A percentile compares a stretch with the other conserved stretches of the same genome.
Evolutionary conservation across 2,888 invertebrate genomes (phyloP).

Genomic region (Hypomecis atomaria): DNA sequence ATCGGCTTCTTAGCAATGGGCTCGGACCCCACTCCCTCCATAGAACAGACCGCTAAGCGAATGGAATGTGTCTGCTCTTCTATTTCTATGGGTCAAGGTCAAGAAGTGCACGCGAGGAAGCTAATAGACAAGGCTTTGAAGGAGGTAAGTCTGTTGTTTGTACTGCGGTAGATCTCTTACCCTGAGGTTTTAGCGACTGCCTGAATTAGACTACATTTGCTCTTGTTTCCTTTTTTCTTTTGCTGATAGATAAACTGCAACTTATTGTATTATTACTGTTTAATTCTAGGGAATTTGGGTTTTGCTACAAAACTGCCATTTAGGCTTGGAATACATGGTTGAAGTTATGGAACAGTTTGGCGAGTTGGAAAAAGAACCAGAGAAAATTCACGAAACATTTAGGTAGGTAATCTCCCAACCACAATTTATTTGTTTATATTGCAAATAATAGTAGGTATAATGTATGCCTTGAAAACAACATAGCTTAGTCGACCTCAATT

Average conservation of each 20-base stretch:
- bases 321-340: slow-evolving; percentile 93
- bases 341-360: slow-evolving; percentile 88
- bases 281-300: slow-evolving; percentile 90
- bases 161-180: too few species aligned
- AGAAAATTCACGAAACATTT: slow-evolving; percentile 72
- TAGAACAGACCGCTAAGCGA: slow-evolving; percentile 91
- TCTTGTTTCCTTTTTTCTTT: too few species aligned
- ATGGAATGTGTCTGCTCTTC: slow-evolving; percentile 87
- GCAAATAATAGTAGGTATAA: too few species aligned
- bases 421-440: too few species aligned
- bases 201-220: too few species aligned
- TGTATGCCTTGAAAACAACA: too few species aligned
- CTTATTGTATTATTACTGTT: neutral
- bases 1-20: slow-evolving; percentile 95
- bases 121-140: slow-evolving; percentile 81
- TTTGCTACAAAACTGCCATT: slow-evolving; percentile 94
- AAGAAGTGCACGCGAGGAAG: slow-evolving; percentile 92
- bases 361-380: slow-evolving; percentile 85
- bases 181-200: too few species aligned
- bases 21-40: slow-evolving; percentile 94
- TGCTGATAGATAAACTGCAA: too few species aligned
- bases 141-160: neutral
- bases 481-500: too few species aligned
- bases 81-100: slow-evolving; percentile 95
- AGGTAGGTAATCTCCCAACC: slow-evolving; percentile 54